Base-by-base conservation (phyloP, 2,797 vertebrate species). In the Anguilla pacifica region DNA sequence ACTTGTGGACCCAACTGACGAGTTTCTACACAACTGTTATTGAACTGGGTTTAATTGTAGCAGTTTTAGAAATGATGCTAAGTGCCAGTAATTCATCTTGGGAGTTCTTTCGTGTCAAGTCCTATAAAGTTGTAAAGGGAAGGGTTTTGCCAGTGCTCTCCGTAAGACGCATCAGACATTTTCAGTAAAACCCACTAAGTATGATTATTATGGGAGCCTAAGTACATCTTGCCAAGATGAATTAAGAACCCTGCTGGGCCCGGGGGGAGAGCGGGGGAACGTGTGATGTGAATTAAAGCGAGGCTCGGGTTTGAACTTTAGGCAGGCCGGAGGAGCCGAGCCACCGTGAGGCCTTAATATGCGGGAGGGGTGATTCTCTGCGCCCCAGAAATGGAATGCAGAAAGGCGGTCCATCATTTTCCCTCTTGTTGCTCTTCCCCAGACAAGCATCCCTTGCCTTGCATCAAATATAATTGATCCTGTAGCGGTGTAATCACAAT, bases 401-500 rank as follows among this genome's bases (percentile, higher is more conserved):
- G 39, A 39, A 49, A 55, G 64, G 15, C 67, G 39, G 53, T 84
- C 84, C 46, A 28, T 83, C 53, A 61, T 87, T 91, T 88, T 88
- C 93, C 93, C 93, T 89, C 88, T 91, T 92, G 93, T 93, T 89
- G 79, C 96, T 96, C 92, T 95, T 96, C 91, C 91, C 77, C 77
- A 94, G 94, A 95, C 93, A 92, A 95, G 91, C 93, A 92, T 70
- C 35, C 77, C 94, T 96, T 95, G 95, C 93, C 95, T 95, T 96
- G 96, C 95, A 96, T 97, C 97, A 97, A 93, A 95, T 95, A 88
- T 96, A 93, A 98, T 98, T 97, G 98, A 98, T 99, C 97, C 95
- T 93, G 92, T 96, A 97, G 96, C 95, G 94, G 93, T 95, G 95
- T 97, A 97, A 99, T 98, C 98, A 98, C 97, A 97, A 97, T 98